Base-by-base conservation (phyloP, 2,113 vertebrate species). In the Myocastor coypus region DNA sequence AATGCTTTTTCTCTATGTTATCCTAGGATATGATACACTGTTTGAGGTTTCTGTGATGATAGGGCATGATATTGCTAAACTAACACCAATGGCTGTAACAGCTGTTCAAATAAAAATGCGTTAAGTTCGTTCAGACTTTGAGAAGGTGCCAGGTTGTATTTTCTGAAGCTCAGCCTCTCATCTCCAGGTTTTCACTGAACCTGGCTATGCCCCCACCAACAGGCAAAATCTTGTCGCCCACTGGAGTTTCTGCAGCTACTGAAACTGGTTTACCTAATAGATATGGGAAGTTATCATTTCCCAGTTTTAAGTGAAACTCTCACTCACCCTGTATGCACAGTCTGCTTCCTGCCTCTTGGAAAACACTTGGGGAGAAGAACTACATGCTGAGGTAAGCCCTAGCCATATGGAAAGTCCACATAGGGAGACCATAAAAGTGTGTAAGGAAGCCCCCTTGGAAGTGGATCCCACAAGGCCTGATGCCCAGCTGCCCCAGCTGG, bases 341-440 rank as follows among this genome's bases (percentile, higher is more conserved):
- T 61, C 50, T 3, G 34, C 26, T 57, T 92, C 34, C 66, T 92
- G 52, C 46, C 66, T 83, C 92, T 83, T 34, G 61, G n/a, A 95
- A 92, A 57, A 83, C 6, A 94, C 24, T 2, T 61, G 12, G 37
- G 52, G 4, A 83, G 37, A 32, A 92, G 89, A 77, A 19, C 32
- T 64, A 11, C 22, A 9, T 9, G 19, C 37, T 28, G 13, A 85
- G 20, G 71, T 40, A 89, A 52, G 20, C 40, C 40, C n/a, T 40
- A 40, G 37, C 24, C 55, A 83, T 0, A 0, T 12, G 20, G 34
- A 83, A 11, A 61, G 12, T 32, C 46, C 78, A n/a, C 0, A 0
- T 1, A 34, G 5, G 52, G 16, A 75, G 11, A 92, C 37, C 55
- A 30, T 7, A 6, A 0, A 32, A 50, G 14, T 9, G 32, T 34